These are phyloP conservation scores for Helicorthomorpha holstii DNA, from an alignment of 1,140 invertebrate genomes.

Conservation along the genomic window DNA sequence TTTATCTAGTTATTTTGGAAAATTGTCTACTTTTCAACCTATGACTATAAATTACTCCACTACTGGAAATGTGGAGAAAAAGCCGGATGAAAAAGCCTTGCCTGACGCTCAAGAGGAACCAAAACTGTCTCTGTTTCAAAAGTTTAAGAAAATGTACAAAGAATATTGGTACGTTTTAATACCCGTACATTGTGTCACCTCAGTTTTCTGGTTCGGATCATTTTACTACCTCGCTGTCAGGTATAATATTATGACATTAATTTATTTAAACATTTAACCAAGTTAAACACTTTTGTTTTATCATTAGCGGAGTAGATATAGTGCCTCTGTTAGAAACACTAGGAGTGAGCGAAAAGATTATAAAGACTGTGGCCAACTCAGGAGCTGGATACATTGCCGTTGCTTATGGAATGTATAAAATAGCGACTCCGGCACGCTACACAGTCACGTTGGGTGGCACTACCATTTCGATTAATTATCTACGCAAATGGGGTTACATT, in stretches of 20 bases:
- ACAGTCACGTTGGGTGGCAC: slow-evolving; percentile 67
- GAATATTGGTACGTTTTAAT: slow-evolving; percentile 89
- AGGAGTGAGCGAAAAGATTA: slow-evolving; percentile 53
- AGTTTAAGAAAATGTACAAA: slow-evolving; percentile 77
- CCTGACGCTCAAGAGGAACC: too few species aligned
- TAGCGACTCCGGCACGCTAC: slow-evolving; percentile 74
- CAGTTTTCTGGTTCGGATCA: slow-evolving; percentile 58
- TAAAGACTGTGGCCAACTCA: slow-evolving; percentile 52
- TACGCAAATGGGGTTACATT: slow-evolving; percentile 46
- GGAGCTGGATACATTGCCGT: slow-evolving; percentile 68
- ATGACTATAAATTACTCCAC: too few species aligned
- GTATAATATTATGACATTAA: slow-evolving; percentile 36
- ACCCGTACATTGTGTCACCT: slow-evolving; percentile 75
- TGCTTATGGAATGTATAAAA: slow-evolving; percentile 77
- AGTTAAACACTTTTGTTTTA: too few species aligned
- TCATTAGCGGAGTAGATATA: slow-evolving; percentile 77
- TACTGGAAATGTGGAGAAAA: too few species aligned
- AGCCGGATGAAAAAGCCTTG: too few species aligned
- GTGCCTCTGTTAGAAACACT: slow-evolving; percentile 51
- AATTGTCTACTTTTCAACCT: too few species aligned
- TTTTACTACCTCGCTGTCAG: slow-evolving; percentile 76
- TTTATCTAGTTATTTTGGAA: too few species aligned
- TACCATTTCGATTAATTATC: slow-evolving; percentile 46
- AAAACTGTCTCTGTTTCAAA: slow-evolving; percentile 50
- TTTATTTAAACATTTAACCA: too few species aligned